Evolutionary conservation across 2,113 vertebrate species (phyloP), one percentile per base, ranked within the genome.

Genomic region (Rhabdornis inornatus): DNA sequence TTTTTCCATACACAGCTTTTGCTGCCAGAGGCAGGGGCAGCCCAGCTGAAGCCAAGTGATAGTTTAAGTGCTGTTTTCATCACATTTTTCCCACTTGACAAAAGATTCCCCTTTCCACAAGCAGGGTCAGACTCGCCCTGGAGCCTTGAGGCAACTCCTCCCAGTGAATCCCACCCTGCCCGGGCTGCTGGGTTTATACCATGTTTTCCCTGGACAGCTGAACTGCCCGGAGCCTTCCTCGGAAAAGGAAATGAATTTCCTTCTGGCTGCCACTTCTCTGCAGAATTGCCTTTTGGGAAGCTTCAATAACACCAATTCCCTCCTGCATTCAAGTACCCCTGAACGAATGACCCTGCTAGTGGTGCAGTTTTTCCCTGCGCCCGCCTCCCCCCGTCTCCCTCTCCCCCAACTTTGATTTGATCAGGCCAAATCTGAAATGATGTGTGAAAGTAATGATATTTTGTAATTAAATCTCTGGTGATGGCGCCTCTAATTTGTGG

Each of bases 371-470:
- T 97, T 80, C 70, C 94, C 88, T 55, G 81, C 13, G 0, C 89
- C 90, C 9, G 3, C 87, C 81, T 95, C 96, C 91, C 85, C 86
- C 68, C 59, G 22, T 72, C 76, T 57, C 69, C 70, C 97, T 97
- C 70, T 79, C 96, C 95, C 93, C 95, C 93, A 97, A 96, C 97
- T 98, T 98, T 98, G 97, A 98, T 98, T 98, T 97, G 98, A 98
- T 98, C 98, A 98, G 98, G 97, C 98, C 98, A 98, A 98, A 98
- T 98, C 98, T 98, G 98, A 98, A 98, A 98, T 98, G 98, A 98
- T 98, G 98, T 98, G 98, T 98, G 98, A 98, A 98, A 98, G 98
- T 98, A 98, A 98, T 98, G 98, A 98, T 98, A 98, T 98, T 98
- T 98, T 98, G 98, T 98, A 98, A 98, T 98, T 98, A 98, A 98